A percentile compares a stretch with the other conserved stretches of the same genome.
Evolutionary conservation across 2,888 invertebrate species (phyloP).

Genomic region (Orthosia gracilis): DNA sequence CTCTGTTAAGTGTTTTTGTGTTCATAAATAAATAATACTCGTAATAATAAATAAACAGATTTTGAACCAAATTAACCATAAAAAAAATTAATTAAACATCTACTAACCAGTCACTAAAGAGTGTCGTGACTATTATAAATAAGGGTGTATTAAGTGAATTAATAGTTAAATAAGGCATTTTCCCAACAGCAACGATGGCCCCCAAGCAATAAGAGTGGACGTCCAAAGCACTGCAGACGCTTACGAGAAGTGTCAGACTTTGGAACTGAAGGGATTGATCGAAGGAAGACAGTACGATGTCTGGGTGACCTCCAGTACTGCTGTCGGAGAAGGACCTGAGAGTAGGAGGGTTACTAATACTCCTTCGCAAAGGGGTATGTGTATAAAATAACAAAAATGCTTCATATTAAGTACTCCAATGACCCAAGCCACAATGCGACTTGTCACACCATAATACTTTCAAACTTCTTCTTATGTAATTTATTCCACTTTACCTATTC

Average conservation of each 20-base stretch:
- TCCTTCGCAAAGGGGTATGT: constrained; percentile 89
- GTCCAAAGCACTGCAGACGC: constrained; percentile 77
- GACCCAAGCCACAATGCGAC: too few relatives aligned
- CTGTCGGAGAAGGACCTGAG: constrained; percentile 91
- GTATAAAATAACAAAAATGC: not conserved
- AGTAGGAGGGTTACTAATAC: constrained; percentile 89
- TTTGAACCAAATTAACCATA: too few relatives aligned
- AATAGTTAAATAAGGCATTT: not conserved
- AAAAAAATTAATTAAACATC: too few relatives aligned
- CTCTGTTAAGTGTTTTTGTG: too few relatives aligned
- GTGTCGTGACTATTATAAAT: too few relatives aligned
- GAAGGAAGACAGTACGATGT: constrained; percentile 92
- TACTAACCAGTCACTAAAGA: too few relatives aligned
- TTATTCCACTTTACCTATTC: too few relatives aligned
- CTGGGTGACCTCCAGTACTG: constrained; percentile 93
- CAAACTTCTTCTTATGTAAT: not conserved
- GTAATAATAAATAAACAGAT: too few relatives aligned
- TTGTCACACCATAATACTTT: not conserved
- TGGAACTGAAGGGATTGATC: constrained; percentile 89
- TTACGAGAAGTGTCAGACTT: constrained; percentile 85
- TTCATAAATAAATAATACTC: too few relatives aligned
- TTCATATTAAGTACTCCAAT: too few relatives aligned
- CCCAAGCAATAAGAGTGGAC: constrained; percentile 84
- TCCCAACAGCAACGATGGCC: constrained; percentile 82
- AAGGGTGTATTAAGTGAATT: too few relatives aligned